Percentiles rank a stretch among this genome's conserved stretches.
These are phyloP conservation scores for Actinostola sp. DNA, from an alignment of 92 coral and sea anemone genomes.

Conservation along the genomic window DNA sequence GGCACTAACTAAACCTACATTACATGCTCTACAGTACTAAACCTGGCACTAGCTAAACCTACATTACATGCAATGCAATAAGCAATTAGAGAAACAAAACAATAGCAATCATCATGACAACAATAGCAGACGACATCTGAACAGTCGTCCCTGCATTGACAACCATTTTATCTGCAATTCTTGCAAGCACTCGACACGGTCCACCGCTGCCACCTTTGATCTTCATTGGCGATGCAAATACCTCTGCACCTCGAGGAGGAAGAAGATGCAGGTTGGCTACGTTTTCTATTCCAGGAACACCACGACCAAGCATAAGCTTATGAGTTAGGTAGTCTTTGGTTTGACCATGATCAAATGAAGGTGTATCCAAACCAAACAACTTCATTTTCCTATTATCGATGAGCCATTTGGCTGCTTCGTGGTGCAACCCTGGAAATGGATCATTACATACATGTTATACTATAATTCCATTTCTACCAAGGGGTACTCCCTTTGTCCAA, in stretches of 20 bases:
- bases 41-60: background rate
- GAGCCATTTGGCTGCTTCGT: constrained; percentile 51
- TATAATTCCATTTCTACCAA: too few species aligned
- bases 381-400: constrained; percentile 41
- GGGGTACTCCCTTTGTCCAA: too few species aligned
- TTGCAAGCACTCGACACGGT: constrained; percentile 54
- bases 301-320: constrained; percentile 6
- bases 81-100: background rate
- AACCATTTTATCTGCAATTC: background rate
- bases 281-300: constrained; percentile 51
- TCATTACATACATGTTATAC: too few species aligned
- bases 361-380: constrained; percentile 44
- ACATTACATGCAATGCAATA: background rate
- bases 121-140: background rate
- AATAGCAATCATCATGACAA: background rate
- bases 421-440: constrained; percentile 40
- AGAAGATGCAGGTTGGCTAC: constrained; percentile 53
- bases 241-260: constrained; percentile 58
- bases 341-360: constrained; percentile 41
- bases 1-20: background rate
- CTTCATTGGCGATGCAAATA: constrained; percentile 54
- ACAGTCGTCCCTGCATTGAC: constrained; percentile 5
- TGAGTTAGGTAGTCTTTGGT: constrained; percentile 2
- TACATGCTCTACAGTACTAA: too few species aligned
- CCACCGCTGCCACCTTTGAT: constrained; percentile 54